Conservation (phyloP, 2,113 vertebrate species). For the Oncorhynchus gorbuscha region DNA sequence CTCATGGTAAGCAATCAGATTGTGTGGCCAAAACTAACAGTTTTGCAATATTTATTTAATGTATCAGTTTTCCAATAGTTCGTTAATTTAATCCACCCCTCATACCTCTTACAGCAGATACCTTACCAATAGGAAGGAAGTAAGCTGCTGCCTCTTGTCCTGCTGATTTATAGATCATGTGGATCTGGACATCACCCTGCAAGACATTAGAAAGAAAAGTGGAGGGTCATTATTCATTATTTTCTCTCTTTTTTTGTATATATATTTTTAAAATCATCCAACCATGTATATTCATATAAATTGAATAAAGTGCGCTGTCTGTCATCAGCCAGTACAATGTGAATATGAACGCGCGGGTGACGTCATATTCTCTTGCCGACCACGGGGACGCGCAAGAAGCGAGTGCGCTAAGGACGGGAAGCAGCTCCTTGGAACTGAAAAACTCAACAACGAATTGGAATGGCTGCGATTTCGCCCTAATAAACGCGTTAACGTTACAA, state of each 20-base stretch:
- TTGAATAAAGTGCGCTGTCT: no score
- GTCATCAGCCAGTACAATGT: slow-evolving; percentile 14
- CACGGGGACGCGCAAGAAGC: neutral
- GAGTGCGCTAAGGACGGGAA: neutral
- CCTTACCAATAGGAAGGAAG: slow-evolving; percentile 79
- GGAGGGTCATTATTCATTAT: no score
- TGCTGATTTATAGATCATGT: slow-evolving; percentile 92
- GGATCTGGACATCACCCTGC: slow-evolving; percentile 83
- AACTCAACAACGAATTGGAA: slow-evolving; percentile 21
- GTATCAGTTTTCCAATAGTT: neutral
- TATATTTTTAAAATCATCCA: no score
- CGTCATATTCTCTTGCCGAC: neutral
- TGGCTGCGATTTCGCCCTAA: slow-evolving; percentile 18
- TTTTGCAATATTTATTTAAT: neutral
- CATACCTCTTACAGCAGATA: neutral
- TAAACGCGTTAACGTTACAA: neutral
- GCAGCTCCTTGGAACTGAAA: neutral
- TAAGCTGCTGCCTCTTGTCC: slow-evolving; percentile 78
- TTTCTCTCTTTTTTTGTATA: no score
- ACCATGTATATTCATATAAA: no score
- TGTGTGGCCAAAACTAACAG: no score
- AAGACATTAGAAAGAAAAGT: slow-evolving; percentile 55
- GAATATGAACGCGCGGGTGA: slow-evolving; percentile 23
- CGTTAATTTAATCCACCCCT: neutral
- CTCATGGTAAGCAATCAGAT: no score